Evolutionary conservation across 2,113 vertebrate species (phyloP), one percentile per base, ranked within the genome.

Genomic region (Hylia prasina): DNA sequence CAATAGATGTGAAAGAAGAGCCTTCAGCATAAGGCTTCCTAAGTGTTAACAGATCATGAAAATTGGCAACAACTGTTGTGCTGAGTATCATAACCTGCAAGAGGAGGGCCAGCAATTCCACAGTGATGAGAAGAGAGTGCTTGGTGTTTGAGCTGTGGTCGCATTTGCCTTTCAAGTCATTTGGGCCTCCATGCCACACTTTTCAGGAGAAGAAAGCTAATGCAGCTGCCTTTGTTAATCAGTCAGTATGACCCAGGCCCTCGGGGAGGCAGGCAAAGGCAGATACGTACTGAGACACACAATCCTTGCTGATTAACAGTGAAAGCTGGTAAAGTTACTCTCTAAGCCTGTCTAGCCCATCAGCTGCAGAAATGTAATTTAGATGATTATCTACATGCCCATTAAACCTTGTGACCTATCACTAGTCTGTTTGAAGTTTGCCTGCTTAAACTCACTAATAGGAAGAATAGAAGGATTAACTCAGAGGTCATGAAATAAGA

Each of bases 281-380:
- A 96, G 95, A 97, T 96, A 95, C 2, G 0, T 69, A 96, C 79
- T 27, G 73, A 97, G 96, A 96, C 96, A 96, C 96, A 96, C 97
- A 97, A 96, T 93, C 93, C 97, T 95, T 90, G 92, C 94, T 96
- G 97, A 98, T 98, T 97, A 97, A 89, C 96, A 96, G 96, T 42
- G 70, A 98, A 95, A 93, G 95, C 97, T 97, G 97, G 97, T 96
- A 93, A 97, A 97, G 97, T 96, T 93, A 95, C 89, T 87, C 92
- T 98, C 94, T 96, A 96, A 97, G 96, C 97, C 96, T 98, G 98
- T 98, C 98, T 97, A 93, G 93, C 94, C 96, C 98, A 97, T 98
- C 98, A 98, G 97, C 89, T 95, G 95, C 96, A 97, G 95, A 98
- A 97, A 96, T 98, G 97, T 98, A 98, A 98, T 98, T 98, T 97